Percentiles rank a stretch among this genome's conserved stretches.
Conservation (phyloP, 2,113 vertebrate genomes). For the Siphamia tubifer region DNA sequence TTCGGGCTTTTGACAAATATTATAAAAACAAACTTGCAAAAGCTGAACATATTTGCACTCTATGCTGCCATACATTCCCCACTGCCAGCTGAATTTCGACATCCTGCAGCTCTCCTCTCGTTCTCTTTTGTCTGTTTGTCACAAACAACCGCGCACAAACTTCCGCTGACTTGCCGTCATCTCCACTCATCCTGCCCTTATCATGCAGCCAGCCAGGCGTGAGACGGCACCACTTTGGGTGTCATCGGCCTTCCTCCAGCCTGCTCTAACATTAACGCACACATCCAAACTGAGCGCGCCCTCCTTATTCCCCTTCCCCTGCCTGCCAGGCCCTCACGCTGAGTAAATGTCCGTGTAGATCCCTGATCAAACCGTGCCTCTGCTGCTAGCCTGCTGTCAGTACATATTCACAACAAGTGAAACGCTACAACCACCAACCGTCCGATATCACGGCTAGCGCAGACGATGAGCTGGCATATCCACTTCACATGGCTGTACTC, state of each 20-base stretch:
- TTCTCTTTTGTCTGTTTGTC: neutral
- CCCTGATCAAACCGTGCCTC: slow-evolving; percentile 34
- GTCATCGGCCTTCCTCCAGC: slow-evolving; percentile 6
- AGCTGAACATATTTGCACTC: too few species aligned
- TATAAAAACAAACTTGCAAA: too few species aligned
- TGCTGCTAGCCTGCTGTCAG: slow-evolving; percentile 30
- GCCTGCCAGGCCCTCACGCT: neutral
- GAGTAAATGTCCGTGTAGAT: slow-evolving; percentile 20
- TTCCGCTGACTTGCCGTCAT: neutral
- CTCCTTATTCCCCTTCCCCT: neutral
- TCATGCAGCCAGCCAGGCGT: slow-evolving; percentile 20
- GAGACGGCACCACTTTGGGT: slow-evolving; percentile 26
- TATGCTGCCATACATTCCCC: too few species aligned
- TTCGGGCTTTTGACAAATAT: too few species aligned
- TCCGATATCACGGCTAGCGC: neutral
- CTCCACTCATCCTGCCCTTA: neutral
- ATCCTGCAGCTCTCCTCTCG: neutral
- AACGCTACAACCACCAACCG: neutral
- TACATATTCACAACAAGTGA: slow-evolving; percentile 23
- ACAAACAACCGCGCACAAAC: neutral
- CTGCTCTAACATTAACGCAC: slow-evolving; percentile 15
- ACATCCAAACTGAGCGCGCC: neutral
- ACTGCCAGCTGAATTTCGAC: neutral
- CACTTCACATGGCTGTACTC: neutral
- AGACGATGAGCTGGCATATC: slow-evolving; percentile 17